Evolutionary conservation across 2,113 vertebrate genomes (phyloP), one percentile per base, ranked within the genome.

Genomic region (Pitta sordida): DNA sequence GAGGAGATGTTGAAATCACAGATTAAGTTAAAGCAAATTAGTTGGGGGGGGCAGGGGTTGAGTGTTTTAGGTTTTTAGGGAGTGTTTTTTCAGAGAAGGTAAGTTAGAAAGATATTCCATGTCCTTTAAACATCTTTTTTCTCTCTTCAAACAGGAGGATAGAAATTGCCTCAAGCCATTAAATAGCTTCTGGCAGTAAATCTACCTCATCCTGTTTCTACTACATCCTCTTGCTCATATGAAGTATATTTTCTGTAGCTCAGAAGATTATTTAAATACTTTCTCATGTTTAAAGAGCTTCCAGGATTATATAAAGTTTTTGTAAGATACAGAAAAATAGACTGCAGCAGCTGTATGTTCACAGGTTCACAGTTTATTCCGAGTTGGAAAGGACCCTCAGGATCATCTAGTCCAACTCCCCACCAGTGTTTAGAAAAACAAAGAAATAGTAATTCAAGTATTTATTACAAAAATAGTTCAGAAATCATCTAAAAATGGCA

Each of bases 231-330:
- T 90, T 81, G 59, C 32, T 95, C 2, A 0, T 83, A 52, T 62
- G 49, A 93, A 84, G n/a, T 63, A 18, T 74, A 67, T 78, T 90
- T 94, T 93, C 83, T 86, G 52, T 82, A 75, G 52, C 52, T 93
- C 30, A 70, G 49, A 56, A 80, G 15, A n/a, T 16, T 69, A 56
- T 85, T 94, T 81, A 78, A 88, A 63, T 65, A 71, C 13, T 62
- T n/a, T 95, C 43, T 80, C 23, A 86, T 77, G 41, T 84, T 85
- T 88, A 92, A 95, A 95, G 39, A 68, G 26, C 63, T 79, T 73
- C 46, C 41, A 91, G 79, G 89, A 69, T 58, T 85, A 34, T 32
- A 60, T 41, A 3, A 64, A 71, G 32, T 59, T 94, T 95, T 91
- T 83, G 19, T 32, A 90, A 75, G 51, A 64, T 53, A 17, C n/a